Evolutionary conservation across 2,888 invertebrate genomes (phyloP).

Genomic region (Julus scandinavius): DNA sequence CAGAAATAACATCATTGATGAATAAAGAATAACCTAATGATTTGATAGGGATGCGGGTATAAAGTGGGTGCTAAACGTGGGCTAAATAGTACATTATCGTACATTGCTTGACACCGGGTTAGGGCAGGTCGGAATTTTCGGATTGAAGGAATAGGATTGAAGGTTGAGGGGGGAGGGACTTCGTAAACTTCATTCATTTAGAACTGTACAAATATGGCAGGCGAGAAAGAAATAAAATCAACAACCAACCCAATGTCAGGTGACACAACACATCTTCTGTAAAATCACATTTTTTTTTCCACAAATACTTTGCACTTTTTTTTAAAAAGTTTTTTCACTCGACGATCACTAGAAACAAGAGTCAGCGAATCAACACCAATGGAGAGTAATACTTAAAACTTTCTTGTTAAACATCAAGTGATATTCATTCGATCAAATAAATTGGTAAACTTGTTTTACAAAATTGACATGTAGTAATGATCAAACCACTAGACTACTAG

Average conservation of each 20-base stretch:
- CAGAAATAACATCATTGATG: conserved; percentile 51
- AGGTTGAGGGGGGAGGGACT: neutral
- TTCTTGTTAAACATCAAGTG: conserved; percentile 43
- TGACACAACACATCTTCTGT: conserved; percentile 40
- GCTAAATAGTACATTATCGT: conserved; percentile 20
- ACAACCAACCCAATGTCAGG: conserved; percentile 40
- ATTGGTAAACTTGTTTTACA: conserved; percentile 37
- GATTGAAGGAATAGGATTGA: neutral
- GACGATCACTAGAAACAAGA: conserved; percentile 34
- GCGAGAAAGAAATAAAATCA: conserved; percentile 44
- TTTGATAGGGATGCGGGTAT: conserved; percentile 35
- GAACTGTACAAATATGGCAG: conserved; percentile 45
- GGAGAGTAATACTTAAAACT: conserved; percentile 41
- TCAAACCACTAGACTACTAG: neutral
- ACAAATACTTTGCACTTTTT: conserved; percentile 46
- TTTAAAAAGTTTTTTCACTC: conserved; percentile 11
- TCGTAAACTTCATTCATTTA: conserved; percentile 46
- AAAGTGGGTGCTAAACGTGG: conserved; percentile 36
- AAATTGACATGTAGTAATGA: neutral
- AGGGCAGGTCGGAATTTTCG: neutral
- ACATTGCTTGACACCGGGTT: conserved; percentile 17
- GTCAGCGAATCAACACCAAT: conserved; percentile 46
- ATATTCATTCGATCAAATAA: conserved; percentile 44
- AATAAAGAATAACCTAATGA: conserved; percentile 50
- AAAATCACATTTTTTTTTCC: conserved; percentile 44